Percentiles rank a stretch among this genome's conserved stretches.
Conservation (phyloP, 2,888 invertebrate genomes). For the Balanococcus diminutus region DNA sequence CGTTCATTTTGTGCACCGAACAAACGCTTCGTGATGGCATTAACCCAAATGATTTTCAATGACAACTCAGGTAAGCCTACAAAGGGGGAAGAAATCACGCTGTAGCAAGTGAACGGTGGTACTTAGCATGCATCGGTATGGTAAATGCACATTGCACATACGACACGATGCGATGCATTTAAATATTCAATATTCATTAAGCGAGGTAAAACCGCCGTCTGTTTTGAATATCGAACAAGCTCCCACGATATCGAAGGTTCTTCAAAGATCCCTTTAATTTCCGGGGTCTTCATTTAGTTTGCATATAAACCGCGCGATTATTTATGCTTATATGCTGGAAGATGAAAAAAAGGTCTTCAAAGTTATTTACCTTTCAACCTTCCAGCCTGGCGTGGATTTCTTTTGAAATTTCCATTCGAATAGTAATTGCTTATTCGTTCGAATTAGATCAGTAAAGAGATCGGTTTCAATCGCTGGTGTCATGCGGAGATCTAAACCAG, state of each 20-base stretch:
- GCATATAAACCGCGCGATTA: slow-evolving; percentile 54
- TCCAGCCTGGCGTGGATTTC: slow-evolving; percentile 26
- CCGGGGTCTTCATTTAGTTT: slow-evolving; percentile 49
- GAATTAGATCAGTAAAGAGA: slow-evolving; percentile 34
- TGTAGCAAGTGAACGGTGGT: neutral
- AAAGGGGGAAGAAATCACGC: neutral
- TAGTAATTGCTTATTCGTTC: slow-evolving; percentile 52
- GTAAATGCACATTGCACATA: no score
- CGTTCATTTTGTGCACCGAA: neutral
- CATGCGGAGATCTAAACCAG: slow-evolving; percentile 6
- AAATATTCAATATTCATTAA: slow-evolving; percentile 53
- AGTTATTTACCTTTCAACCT: slow-evolving; percentile 54
- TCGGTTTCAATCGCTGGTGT: neutral
- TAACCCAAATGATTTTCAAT: neutral
- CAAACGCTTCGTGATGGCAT: neutral
- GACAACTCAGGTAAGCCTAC: neutral
- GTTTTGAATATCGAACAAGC: slow-evolving; percentile 36
- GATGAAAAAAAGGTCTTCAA: slow-evolving; percentile 51
- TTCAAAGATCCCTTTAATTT: slow-evolving; percentile 51
- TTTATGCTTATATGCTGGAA: slow-evolving; percentile 52
- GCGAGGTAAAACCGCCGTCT: neutral
- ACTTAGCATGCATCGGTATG: neutral
- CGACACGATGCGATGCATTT: slow-evolving; percentile 26
- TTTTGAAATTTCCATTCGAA: slow-evolving; percentile 45
- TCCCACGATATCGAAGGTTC: slow-evolving; percentile 52